Conservation (phyloP, 92 coral and sea anemone species). For the Porites rus region DNA sequence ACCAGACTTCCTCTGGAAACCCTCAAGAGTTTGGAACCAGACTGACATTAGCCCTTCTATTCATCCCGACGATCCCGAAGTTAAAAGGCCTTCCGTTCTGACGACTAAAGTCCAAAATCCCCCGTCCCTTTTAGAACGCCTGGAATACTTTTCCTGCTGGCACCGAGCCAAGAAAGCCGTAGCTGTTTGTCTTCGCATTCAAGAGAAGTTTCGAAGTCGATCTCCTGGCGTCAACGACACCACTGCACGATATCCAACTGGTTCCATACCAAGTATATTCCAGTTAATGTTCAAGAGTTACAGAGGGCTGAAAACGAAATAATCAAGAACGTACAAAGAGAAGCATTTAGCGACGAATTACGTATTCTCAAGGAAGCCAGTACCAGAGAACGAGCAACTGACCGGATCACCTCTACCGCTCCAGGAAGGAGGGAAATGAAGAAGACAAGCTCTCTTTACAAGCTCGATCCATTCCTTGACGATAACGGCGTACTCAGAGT, state of each 20-base stretch:
- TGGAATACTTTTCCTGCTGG: neutral
- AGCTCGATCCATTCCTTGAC: constrained; percentile 11
- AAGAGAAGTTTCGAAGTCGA: neutral
- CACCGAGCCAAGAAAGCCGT: neutral
- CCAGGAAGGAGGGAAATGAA: neutral
- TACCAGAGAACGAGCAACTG: neutral
- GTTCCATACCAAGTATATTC: neutral
- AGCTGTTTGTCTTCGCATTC: neutral
- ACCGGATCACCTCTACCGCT: neutral
- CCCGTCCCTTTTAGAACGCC: neutral
- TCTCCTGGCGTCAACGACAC: no score
- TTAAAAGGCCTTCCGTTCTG: neutral
- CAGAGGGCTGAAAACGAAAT: neutral
- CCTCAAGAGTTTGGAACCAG: neutral
- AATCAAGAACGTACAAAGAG: neutral
- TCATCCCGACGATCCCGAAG: constrained; percentile 39
- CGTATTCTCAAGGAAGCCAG: neutral
- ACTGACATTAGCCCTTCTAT: neutral
- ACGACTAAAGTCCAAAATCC: constrained; percentile 24
- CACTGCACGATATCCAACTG: no score
- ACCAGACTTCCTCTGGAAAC: no score
- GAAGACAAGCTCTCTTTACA: constrained; percentile 10
- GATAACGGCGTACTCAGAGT: constrained; percentile 5
- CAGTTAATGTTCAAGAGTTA: constrained; percentile 12
- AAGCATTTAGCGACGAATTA: constrained; percentile 1